Conservation (phyloP, 2,113 vertebrate species). For the Antigone vipio region DNA sequence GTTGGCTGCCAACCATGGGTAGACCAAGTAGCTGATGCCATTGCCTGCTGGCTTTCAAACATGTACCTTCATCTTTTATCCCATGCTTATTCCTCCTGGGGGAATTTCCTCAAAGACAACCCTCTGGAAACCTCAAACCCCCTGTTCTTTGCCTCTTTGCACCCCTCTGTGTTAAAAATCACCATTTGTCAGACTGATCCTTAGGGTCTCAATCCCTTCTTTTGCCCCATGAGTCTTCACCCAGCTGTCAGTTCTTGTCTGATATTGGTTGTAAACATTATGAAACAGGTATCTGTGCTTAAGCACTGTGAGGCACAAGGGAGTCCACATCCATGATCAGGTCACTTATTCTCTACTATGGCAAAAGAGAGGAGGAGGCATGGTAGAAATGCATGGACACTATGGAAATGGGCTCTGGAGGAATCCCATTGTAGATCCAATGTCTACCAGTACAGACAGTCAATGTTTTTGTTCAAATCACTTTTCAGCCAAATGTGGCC, state of each 20-base stretch:
- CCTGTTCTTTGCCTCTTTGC: neutral
- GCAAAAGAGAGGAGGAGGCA: neutral
- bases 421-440: neutral
- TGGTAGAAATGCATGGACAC: neutral
- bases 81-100: neutral
- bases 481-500: neutral
- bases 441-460: neutral
- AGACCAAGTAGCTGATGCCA: neutral
- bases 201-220: neutral
- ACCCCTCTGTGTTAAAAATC: neutral
- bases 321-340: neutral
- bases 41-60: neutral
- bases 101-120: neutral
- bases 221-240: neutral
- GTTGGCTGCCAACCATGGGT: neutral
- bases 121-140: neutral
- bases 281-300: neutral
- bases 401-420: neutral
- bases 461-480: neutral
- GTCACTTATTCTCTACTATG: neutral
- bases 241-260: neutral
- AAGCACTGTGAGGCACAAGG: accelerated
- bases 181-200: neutral
- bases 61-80: neutral
- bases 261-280: accelerated